Evolutionary conservation across 2,113 vertebrate genomes (phyloP), one percentile per base, ranked within the genome.

Genomic region (Xenotilapia caudafasciata): DNA sequence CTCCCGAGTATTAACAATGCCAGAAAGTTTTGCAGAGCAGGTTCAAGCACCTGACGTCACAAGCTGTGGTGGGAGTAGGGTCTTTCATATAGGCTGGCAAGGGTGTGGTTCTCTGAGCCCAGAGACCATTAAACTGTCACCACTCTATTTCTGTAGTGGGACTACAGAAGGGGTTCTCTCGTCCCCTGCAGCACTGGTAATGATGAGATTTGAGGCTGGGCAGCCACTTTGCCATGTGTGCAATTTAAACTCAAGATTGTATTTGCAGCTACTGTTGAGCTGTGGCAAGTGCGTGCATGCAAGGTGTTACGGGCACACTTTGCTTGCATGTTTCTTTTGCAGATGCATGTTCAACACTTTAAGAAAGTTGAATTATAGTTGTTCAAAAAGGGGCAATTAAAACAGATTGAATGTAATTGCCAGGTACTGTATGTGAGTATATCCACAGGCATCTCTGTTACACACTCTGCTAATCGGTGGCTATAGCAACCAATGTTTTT

Each of bases 101-200:
- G 94, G 95, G 95, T 90, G 95, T 94, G 94, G 95, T 88, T 90
- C 88, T 83, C 86, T n/a, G 87, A 92, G 87, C 91, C 79, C 4
- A 28, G 93, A 91, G 90, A 83, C 91, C 88, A 94, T 96, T 96
- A 96, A 96, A 91, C 92, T 95, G 93, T 96, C 95, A 94, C 92
- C 94, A 95, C 94, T 90, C 83, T 87, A 86, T 90, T 94, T 90
- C 88, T 92, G 90, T 68, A 89, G 90, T 85, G 93, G 90, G 84
- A 93, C 85, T 88, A 83, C 79, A 84, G 85, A 88, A 58, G 79
- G 79, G 47, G 90, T 85, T 86, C 88, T 86, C 83, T 73, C 70
- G 53, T 87, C 83, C 91, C 80, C 86, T 65, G 70, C 38, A 90
- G 87, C 85, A 86, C 83, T 26, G 85, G 87, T 86, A 92, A 89